These are phyloP conservation scores for Ceratotherium simum DNA, from an alignment of 2,113 vertebrate species.

Conservation along the genomic window DNA sequence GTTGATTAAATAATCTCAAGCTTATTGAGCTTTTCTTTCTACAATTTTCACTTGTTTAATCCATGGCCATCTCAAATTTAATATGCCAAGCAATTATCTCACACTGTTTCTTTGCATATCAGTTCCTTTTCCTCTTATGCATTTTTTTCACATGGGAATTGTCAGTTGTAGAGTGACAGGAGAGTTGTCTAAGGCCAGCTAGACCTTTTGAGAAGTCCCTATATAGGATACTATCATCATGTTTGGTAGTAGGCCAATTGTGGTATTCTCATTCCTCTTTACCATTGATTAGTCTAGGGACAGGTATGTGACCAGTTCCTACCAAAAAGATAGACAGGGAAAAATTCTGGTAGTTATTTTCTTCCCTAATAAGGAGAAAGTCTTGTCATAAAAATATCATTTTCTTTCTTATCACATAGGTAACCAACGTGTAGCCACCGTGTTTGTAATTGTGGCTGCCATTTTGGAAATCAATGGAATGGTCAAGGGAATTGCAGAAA, in stretches of 20 bases:
- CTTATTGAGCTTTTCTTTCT: not conserved
- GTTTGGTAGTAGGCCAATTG: not conserved
- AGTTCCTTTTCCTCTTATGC: not conserved
- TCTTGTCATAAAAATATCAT: not conserved
- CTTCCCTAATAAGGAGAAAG: not conserved
- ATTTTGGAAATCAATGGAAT: not conserved
- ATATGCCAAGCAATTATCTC: not conserved
- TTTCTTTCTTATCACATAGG: not conserved
- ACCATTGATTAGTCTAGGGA: not conserved
- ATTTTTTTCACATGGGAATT: not conserved
- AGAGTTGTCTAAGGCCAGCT: not conserved
- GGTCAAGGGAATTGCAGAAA: not conserved
- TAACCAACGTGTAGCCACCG: not conserved
- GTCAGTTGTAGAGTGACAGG: not conserved
- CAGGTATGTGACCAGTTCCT: not conserved
- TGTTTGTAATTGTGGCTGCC: not conserved
- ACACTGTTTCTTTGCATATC: not conserved
- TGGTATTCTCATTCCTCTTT: not conserved
- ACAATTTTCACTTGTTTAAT: not conserved
- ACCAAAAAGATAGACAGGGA: not conserved
- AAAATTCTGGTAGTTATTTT: not conserved
- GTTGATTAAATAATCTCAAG: not conserved
- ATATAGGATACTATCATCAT: not conserved
- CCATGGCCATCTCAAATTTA: not conserved
- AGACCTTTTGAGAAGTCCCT: not conserved